phyloP scores from a whole-genome alignment of 2,797 vertebrate species.

The Loris lydekkerianus region DNA sequence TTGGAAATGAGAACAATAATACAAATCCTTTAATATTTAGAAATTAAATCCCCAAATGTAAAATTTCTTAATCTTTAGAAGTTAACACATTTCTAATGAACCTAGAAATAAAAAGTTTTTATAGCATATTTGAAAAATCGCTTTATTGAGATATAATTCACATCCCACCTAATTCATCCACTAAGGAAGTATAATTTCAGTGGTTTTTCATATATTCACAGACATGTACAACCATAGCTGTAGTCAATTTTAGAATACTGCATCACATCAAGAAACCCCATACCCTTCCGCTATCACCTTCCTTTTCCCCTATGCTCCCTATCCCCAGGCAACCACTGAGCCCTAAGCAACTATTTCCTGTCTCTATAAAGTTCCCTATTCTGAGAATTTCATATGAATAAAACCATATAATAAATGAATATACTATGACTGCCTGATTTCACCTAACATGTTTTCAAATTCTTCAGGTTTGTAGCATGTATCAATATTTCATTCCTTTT shows the following conservation, averaged over 20 bases:
- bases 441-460: neutral
- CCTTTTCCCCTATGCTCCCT: neutral
- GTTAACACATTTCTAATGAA: conserved; percentile 35
- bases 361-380: neutral
- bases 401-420: neutral
- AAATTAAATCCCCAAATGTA: neutral
- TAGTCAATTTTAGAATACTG: neutral
- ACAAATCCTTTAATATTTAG: neutral
- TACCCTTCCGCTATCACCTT: neutral
- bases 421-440: neutral
- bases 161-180: neutral
- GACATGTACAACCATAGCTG: neutral
- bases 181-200: neutral
- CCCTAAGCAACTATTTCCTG: neutral
- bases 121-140: neutral
- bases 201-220: neutral
- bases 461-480: neutral
- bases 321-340: neutral
- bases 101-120: neutral
- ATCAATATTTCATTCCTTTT: neutral
- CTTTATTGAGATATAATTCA: neutral
- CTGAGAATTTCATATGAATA: neutral
- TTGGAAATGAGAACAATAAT: neutral
- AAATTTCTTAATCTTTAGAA: neutral
- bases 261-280: neutral